Evolutionary conservation across 2,888 invertebrate species (phyloP), one percentile per base, ranked within the genome.

Genomic region (Drosophila fulvimacula): DNA sequence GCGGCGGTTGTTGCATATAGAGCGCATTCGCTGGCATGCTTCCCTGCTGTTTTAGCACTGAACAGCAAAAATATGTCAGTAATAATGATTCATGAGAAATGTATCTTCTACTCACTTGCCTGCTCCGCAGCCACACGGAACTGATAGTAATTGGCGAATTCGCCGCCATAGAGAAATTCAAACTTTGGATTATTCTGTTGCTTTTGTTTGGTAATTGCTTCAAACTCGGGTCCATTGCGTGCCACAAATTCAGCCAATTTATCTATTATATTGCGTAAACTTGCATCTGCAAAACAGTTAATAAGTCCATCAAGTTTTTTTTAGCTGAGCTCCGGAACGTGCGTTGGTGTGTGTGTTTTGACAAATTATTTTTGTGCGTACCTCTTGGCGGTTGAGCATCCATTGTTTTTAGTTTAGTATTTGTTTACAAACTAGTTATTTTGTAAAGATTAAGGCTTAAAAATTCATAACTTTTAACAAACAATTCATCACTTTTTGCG

Each of bases 171-270:
- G 70, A 99, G 94, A 93, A 99, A 99, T 89, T 96, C 96, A 94
- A 99, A 99, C 93, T 98, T 98, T 5, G 98, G 98, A 93, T 99
- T 99, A 92, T 97, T 98, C 93, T 98, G 97, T 93, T 99, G 99
- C 93, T 99, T 99, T 91, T 97, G 97, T 94, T 99, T 99, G 70
- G 99, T 99, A 96, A 99, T 99, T 93, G 97, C 96, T 94, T 99
- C 99, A 93, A 99, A 99, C 92, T 99, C 99, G n/a, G 98, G 98
- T 59, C 99, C 99, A 96, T 99, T 99, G 93, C 98, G 94, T 68
- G 99, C 99, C 80, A 99, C 99, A 95, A 99, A 99, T 93, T 98
- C 98, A 15, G 99, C 99, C 88, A 99, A 94, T 94, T 99, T 99
- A 94, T 99, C 99, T 90, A 99, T 99, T 91, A 99, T 98, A 94